These are phyloP conservation scores for Gymnobelideus leadbeateri DNA, from an alignment of 2,113 vertebrate species.

Conservation along the genomic window DNA sequence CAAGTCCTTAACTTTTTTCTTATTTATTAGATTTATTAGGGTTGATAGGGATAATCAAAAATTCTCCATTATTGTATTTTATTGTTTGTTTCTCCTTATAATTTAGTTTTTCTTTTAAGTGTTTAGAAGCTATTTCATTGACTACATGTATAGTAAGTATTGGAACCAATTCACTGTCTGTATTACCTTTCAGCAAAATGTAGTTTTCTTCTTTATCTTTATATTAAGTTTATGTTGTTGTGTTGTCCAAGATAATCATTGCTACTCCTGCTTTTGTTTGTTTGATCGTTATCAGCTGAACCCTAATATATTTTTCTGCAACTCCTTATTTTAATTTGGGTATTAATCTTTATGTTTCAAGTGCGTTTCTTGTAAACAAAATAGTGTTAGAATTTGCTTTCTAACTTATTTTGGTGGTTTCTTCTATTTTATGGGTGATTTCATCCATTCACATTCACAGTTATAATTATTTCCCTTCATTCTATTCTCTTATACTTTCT, in stretches of 20 bases:
- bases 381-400: not conserved
- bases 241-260: not conserved
- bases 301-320: not conserved
- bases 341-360: not conserved
- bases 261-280: not conserved
- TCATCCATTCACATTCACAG: not conserved
- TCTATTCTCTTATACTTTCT: not conserved
- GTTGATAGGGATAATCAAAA: not conserved
- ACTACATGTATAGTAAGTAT: not conserved
- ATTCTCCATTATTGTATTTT: not conserved
- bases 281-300: not conserved
- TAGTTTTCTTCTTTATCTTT: not conserved
- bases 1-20: not conserved
- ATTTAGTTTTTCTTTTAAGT: not conserved
- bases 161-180: not conserved
- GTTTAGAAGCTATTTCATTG: not conserved
- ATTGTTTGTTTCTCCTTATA: not conserved
- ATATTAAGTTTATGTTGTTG: not conserved
- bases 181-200: not conserved
- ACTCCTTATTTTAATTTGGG: not conserved
- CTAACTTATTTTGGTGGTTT: not conserved
- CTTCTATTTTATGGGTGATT: not conserved
- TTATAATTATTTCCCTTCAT: not conserved
- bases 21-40: not conserved
- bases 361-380: not conserved